These are phyloP conservation scores for Crax fasciolata DNA, from an alignment of 2,797 vertebrate genomes.

Conservation along the genomic window DNA sequence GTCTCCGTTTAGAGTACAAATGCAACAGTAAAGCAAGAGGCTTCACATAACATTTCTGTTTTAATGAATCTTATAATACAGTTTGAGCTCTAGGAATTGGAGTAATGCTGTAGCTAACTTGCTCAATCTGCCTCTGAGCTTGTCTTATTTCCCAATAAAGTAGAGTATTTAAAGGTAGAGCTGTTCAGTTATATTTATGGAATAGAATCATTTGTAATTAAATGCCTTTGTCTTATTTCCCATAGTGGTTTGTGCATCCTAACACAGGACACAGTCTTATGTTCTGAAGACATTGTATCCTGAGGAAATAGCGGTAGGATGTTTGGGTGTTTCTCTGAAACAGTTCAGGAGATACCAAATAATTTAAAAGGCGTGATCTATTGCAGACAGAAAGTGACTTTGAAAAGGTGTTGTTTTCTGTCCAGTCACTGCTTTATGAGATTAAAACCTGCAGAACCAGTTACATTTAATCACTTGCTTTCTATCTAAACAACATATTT, in stretches of 20 bases:
- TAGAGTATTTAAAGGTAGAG: slow-evolving; percentile 28
- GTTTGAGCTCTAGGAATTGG: neutral
- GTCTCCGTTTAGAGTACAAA: neutral
- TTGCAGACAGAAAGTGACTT: neutral
- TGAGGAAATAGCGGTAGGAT: neutral
- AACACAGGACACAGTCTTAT: neutral
- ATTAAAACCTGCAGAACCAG: neutral
- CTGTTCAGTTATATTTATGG: neutral
- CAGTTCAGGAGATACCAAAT: neutral
- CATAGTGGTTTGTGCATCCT: neutral
- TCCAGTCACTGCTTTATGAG: neutral
- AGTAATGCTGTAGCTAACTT: neutral
- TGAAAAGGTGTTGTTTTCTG: neutral
- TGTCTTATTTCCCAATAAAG: slow-evolving; percentile 8
- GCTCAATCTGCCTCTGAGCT: neutral
- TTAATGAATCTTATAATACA: neutral
- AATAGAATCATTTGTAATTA: slow-evolving; percentile 36
- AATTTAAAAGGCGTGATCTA: neutral
- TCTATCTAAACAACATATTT: neutral
- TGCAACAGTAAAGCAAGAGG: neutral
- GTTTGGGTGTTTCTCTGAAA: neutral
- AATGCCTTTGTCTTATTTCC: neutral
- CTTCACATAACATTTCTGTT: neutral
- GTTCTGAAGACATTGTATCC: neutral
- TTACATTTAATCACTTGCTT: neutral